Evolutionary conservation across 2,888 invertebrate species (phyloP).

Genomic region (Leptopilina syphax): DNA sequence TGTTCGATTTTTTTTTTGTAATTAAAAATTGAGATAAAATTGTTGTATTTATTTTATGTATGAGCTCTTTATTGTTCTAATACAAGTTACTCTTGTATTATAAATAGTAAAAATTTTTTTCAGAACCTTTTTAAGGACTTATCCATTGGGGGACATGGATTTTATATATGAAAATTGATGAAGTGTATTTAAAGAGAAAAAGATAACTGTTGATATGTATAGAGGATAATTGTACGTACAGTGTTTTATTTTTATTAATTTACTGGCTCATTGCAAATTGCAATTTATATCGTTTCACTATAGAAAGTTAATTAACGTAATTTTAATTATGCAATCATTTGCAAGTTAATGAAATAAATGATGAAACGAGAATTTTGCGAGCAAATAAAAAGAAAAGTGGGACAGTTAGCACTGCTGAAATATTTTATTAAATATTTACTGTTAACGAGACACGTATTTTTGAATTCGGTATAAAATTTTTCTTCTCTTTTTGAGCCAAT

Average conservation of each 20-base stretch:
- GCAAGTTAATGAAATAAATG: slow-evolving; percentile 22
- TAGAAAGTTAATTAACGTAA: slow-evolving; percentile 25
- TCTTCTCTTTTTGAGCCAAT: too few relatives aligned
- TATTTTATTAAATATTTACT: too few relatives aligned
- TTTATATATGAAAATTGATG: neutral
- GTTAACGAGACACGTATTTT: too few relatives aligned
- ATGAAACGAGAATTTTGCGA: neutral
- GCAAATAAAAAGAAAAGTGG: neutral
- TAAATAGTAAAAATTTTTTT: too few relatives aligned
- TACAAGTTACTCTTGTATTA: too few relatives aligned
- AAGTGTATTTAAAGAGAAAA: neutral
- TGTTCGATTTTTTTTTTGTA: too few relatives aligned
- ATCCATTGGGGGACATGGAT: too few relatives aligned
- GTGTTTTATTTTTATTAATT: slow-evolving; percentile 10
- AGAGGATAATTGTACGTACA: neutral
- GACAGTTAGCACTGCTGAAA: neutral
- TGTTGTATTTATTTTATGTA: too few relatives aligned
- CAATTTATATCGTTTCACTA: neutral
- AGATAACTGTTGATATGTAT: neutral
- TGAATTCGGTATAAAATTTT: too few relatives aligned
- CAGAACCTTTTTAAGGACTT: too few relatives aligned
- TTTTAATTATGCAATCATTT: slow-evolving; percentile 26
- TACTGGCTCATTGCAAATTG: neutral
- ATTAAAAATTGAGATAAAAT: too few relatives aligned
- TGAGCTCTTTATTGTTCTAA: neutral